Base-by-base conservation (phyloP, 2,797 vertebrate genomes). In the Ispidina lecontei region DNA sequence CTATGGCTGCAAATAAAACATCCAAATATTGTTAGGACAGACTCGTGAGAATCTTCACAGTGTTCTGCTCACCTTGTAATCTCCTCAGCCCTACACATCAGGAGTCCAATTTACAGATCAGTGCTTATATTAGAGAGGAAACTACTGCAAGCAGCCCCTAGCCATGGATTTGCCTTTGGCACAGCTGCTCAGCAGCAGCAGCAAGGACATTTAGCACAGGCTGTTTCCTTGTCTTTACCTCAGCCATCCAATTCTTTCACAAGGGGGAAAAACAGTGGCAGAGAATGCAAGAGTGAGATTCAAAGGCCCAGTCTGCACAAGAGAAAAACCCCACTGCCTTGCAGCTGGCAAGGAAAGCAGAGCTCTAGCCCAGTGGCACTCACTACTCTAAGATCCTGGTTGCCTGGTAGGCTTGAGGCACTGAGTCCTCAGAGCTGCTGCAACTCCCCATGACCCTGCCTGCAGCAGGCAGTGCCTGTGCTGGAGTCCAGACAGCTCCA, bases 381-480 rank as follows among this genome's bases (percentile, higher is more conserved):
- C 59, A 16, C 4, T 10, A 7, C 55, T 41, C 22, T 1, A 44
- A 31, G 37, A 74, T 23, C 65, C 76, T 73, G 29, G 46, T 9
- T 8, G 7, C 25, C 33, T 2, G 10, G 10, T 2, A 9, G 52
- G 37, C 37, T 63, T 28, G 26, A 62, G 63, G 37, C 55, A 51
- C 35, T 56, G 28, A 26, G 21, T n/a, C 37, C 25, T 1, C 17
- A 19, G 46, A 72, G 47, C 54, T 25, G 12, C 51, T 52, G 39
- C 21, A n/a, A 14, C 44, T 46, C 12, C 62, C 20, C 4, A 3
- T 7, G 58, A 3, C 52, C 3, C 47, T 51, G 15, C 33, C 29
- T 62, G 56, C 72, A 60, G 55, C 64, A 56, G 46, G 37, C 0
- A 1, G 5, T 8, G 18, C 12, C 68, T 4, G 0, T 3, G 2